Base-by-base conservation (phyloP, 2,797 vertebrate genomes). In the Neostethus bicornis region DNA sequence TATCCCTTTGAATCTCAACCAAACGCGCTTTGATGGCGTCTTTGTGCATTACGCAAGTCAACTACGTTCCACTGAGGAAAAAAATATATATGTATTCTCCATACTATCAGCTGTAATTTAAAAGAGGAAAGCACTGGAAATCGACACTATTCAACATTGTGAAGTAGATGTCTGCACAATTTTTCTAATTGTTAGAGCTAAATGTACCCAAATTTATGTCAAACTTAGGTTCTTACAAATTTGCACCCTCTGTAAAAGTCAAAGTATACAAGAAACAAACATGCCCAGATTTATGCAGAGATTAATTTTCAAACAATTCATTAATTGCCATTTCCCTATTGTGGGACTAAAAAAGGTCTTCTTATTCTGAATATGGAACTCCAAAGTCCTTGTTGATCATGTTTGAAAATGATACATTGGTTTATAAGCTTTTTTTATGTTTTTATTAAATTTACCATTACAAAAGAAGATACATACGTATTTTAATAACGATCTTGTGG, bases 11-110 rank as follows among this genome's bases (percentile, higher is more conserved):
- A 87, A 88, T 86, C 79, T 66, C 64, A 85, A 80, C 79, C 83
- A 89, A 87, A 87, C 76, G 80, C 73, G 57, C 86, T 89, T 88
- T 89, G 87, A 88, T 89, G 85, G 79, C 60, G 51, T 83, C 85
- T 85, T 77, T 85, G 80, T 79, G 77, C 80, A 77, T 83, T 75
- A 84, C 81, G 84, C 80, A 74, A 84, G 80, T 85, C 79, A 75
- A 81, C 78, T 61, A 54, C 60, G 67, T 81, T 81, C 66, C 37
- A 21, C 79, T 59, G 81, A 81, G 77, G 58, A 71, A 83, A 80
- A 84, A n/a, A n/a, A n/a, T n/a, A n/a, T n/a, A n/a, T 77, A 73
- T 70, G 67, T 78, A 77, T 38, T 57, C 55, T 75, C 66, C 66
- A 66, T 80, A 60, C 65, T 65, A 80, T 43, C 57, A 73, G 64